Base-by-base conservation (phyloP, 2,888 invertebrate species). In the Agonum fuliginosum region DNA sequence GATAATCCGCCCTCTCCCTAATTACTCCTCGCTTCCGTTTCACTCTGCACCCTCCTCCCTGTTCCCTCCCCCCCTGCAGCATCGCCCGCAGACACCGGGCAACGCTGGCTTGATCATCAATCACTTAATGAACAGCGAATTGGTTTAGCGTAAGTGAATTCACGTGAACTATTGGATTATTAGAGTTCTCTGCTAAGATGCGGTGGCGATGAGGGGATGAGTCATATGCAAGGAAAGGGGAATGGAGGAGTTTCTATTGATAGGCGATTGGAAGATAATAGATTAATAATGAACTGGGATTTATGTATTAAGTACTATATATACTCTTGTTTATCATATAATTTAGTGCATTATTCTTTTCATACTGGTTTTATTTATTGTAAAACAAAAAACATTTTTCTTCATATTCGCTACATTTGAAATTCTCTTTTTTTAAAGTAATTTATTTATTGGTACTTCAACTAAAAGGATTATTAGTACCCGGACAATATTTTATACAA, bases 91-190 rank as follows among this genome's bases (percentile, higher is more conserved):
- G 37, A 3, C 37, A 37, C 4, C 37, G 37, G 37, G n/a, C 24
- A 54, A 20, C 22, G 67, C 67, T 24, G 12, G 10, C 22, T 20
- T n/a, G 67, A 41, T 69, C 69, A 69, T 69, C 69, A 69, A 69
- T 69, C 69, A 69, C 69, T 14, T 67, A 41, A 67, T 69, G 43
- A 37, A 43, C 69, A 43, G 12, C 14, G 24, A 69, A 69, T 69
- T 69, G 46, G 37, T 27, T 46, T 24, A 14, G 14, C n/a, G 17
- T 17, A 34, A 69, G 34, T 69, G 69, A 41, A 41, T 69, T 37
- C 19, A 41, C 43, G 41, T 6, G 46, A 43, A 34, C 30, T 30
- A 27, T 14, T 58, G 58, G 58, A 58, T 58, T 30, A 30, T 58
- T 30, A 58, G 22, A 27, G 24, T 46, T 46, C 46, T 46, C 46